phyloP scores from a whole-genome alignment of 2,113 vertebrate species.

The Corydoras sp. region DNA sequence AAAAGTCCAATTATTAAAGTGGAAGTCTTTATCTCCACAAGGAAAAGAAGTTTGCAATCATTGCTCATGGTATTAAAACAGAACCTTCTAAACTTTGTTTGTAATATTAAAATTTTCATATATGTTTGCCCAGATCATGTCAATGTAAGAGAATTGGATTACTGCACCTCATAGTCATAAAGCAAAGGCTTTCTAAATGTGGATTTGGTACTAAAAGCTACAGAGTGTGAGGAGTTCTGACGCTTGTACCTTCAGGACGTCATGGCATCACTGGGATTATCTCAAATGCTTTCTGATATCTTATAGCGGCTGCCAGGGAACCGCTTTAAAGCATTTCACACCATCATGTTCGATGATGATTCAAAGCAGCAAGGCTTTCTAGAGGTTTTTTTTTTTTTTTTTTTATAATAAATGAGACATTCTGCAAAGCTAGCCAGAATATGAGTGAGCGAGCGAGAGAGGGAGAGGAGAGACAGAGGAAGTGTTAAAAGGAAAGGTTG shows the following conservation, averaged over 20 bases:
- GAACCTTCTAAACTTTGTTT: too few species aligned
- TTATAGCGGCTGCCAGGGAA: background rate
- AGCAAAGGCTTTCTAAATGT: background rate
- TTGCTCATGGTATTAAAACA: too few species aligned
- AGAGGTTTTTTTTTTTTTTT: constrained; percentile 24
- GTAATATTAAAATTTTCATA: too few species aligned
- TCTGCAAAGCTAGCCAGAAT: constrained; percentile 15
- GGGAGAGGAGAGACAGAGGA: background rate
- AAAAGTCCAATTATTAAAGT: too few species aligned
- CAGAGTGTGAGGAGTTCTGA: background rate
- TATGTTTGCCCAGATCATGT: too few species aligned
- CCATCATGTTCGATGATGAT: constrained; percentile 14
- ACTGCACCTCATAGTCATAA: too few species aligned
- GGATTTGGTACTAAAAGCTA: background rate
- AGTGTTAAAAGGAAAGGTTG: constrained; percentile 1
- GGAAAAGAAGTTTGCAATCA: too few species aligned
- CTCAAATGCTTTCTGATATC: background rate
- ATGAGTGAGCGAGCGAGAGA: background rate
- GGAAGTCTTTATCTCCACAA: too few species aligned
- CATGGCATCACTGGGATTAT: background rate
- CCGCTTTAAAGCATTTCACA: background rate
- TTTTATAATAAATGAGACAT: constrained; percentile 13
- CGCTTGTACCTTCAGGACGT: constrained; percentile 5
- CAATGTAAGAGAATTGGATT: too few species aligned
- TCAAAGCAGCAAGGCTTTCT: background rate